Base-by-base conservation (phyloP, 2,797 vertebrate genomes). In the Dromococcyx pavoninus region DNA sequence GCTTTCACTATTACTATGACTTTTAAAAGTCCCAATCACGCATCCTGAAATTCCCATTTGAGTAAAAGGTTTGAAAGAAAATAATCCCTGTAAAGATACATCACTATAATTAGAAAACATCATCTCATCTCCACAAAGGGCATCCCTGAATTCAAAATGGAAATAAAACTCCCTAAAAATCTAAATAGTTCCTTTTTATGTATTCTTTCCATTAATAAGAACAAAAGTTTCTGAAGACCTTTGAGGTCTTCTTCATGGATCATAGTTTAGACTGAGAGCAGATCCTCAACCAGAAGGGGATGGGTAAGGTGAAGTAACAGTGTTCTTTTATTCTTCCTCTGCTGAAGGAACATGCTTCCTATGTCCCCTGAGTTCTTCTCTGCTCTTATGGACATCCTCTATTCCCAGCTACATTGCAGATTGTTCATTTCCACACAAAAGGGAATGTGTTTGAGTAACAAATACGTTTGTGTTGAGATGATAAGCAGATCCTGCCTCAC, bases 31-130 rank as follows among this genome's bases (percentile, higher is more conserved):
- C 8, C 10, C 28, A 57, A 23, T 69, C 37, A 56, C 41, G 44
- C 17, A 43, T 56, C 17, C 69, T 48, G 14, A 86, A 77, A 80
- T 30, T 74, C 18, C 8, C 18, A n/a, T 43, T 76, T 80, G 30
- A 89, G 5, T 35, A 81, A 82, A 79, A 67, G 28, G 5, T 44
- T 87, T 58, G 56, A 57, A 92, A 88, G 30, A 25, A 88, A 93
- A 86, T 25, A 91, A 89, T 1, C 1, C 16, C 41, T 41, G 41
- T 67, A 28, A 82, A 79, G 39, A 79, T 73, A 57, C 12, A 35
- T n/a, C 56, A 66, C 16, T 30, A 12, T 51, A 71, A 82, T 61
- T 58, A 74, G 22, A 71, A 72, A 81, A 46, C 13, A 77, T 65
- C 32, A 66, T 17, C 41, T 77, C 43, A 37, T 62, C 28, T 33